Base-by-base conservation (phyloP, 2,113 vertebrate species). In the Urocolius indicus region DNA sequence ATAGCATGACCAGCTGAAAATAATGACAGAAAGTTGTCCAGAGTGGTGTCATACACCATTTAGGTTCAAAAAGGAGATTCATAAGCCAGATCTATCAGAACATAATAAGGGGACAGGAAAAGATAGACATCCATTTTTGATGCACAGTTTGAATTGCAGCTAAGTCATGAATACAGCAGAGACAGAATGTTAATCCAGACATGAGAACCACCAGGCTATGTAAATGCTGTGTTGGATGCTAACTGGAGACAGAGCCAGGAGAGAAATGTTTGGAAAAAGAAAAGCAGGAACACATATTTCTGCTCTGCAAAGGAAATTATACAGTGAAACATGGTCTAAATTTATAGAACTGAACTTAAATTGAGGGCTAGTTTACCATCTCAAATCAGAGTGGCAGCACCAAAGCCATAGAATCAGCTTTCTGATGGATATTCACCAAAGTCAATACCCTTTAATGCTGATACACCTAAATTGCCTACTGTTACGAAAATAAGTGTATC, bases 21-120 rank as follows among this genome's bases (percentile, higher is more conserved):
- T 0, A 0, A 20, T 3, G 4, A 12, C 24, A 91, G 30, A 65
- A 80, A 46, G 51, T 36, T 68, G 14, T 38, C 29, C 32, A 36
- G 15, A 34, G 10, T 23, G 14, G 11, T 61, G 32, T 24, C 0
- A 0, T 38, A 48, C 4, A 74, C 16, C 6, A 49, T 17, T 18
- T 52, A 57, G 16, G 3, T 3, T 68, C 41, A n/a, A 74, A 89
- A 84, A 24, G n/a, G 27, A 66, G 34, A 63, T 48, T 26, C 43
- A 73, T 52, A 74, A 74, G 22, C 11, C 43, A 66, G 10, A 59
- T 21, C 23, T 52, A 79, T 34, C 16, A 73, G 34, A 72, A 52
- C 20, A 59, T 2, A 20, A 12, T 46, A 82, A 68, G 68, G 22
- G 51, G 52, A 41, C 22, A 58, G 30, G 54, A 92, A n/a, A 27